A percentile compares a stretch with the other conserved stretches of the same genome.
These are phyloP conservation scores for Choristoneura fumiferana DNA, from an alignment of 1,140 invertebrate species.

Conservation along the genomic window DNA sequence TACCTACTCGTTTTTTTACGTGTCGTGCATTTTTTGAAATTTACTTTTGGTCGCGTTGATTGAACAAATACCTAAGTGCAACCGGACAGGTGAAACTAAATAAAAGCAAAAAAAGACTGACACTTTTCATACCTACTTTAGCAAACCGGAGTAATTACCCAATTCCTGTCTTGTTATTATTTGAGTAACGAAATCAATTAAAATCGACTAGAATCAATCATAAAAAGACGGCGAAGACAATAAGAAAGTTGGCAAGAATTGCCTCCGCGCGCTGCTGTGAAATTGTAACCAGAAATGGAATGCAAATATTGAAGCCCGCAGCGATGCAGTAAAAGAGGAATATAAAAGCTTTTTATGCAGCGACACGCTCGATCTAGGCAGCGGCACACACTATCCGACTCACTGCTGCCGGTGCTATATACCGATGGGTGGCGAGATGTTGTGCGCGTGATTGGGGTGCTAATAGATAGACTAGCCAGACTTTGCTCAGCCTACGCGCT, in stretches of 20 bases:
- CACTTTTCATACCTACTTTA: no score
- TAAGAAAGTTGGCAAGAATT: conserved; percentile 51
- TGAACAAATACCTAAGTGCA: no score
- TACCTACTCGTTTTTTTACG: no score
- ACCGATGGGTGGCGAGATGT: not conserved
- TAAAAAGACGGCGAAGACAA: conserved; percentile 30
- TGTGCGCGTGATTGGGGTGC: not conserved
- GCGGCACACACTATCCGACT: conserved; percentile 1
- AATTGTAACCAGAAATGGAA: conserved; percentile 65
- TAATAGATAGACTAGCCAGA: not conserved
- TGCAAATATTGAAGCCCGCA: conserved; percentile 65
- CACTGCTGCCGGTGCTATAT: not conserved
- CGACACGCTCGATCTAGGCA: conserved; percentile 48
- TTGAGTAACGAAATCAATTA: not conserved
- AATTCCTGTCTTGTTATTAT: no score
- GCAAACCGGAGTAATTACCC: no score
- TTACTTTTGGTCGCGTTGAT: no score
- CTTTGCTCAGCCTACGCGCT: no score
- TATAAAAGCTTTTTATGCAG: conserved; percentile 59
- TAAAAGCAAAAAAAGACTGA: no score
- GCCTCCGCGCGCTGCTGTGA: conserved; percentile 42
- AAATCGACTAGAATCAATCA: conserved; percentile 20
- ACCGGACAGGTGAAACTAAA: no score
- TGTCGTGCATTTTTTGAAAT: no score
- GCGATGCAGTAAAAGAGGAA: conserved; percentile 40